A percentile compares a stretch with the other conserved stretches of the same genome.
phyloP scores from a whole-genome alignment of 2,797 vertebrate species.

The Chlorospingus flavigularis region DNA sequence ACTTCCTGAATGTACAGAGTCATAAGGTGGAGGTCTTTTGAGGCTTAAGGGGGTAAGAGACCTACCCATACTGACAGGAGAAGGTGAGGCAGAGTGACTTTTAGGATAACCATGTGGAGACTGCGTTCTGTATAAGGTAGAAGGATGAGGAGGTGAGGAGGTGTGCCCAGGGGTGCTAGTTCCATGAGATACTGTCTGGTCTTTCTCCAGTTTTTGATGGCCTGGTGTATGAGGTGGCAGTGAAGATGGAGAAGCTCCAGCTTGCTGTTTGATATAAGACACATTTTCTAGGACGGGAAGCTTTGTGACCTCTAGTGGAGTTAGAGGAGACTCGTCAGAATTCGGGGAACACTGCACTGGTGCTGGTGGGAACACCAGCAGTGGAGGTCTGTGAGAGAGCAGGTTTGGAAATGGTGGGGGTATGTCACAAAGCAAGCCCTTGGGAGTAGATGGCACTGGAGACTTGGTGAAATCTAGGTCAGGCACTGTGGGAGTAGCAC shows the following conservation, averaged over 20 bases:
- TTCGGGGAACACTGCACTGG: slow-evolving; percentile 97
- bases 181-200: slow-evolving; percentile 86
- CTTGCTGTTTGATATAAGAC: slow-evolving; percentile 90
- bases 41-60: slow-evolving; percentile 96
- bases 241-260: slow-evolving; percentile 84
- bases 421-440: slow-evolving; percentile 93
- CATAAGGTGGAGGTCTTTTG: slow-evolving; percentile 94
- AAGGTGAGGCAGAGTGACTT: slow-evolving; percentile 94
- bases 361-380: slow-evolving; percentile 95
- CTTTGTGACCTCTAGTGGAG: slow-evolving; percentile 92
- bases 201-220: slow-evolving; percentile 84
- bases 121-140: slow-evolving; percentile 90
- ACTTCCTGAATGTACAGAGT: slow-evolving; percentile 83
- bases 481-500: slow-evolving; percentile 91
- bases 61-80: slow-evolving; percentile 95
- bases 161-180: slow-evolving; percentile 85
- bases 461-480: slow-evolving; percentile 88
- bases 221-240: slow-evolving; percentile 78
- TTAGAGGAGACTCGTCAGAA: slow-evolving; percentile 96
- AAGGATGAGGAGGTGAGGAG: slow-evolving; percentile 93
- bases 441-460: slow-evolving; percentile 86
- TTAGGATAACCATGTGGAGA: slow-evolving; percentile 90
- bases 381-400: slow-evolving; percentile 91
- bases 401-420: slow-evolving; percentile 97
- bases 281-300: slow-evolving; percentile 91